phyloP scores from a whole-genome alignment of 2,888 invertebrate species.

The Drosophila phalerata region DNA sequence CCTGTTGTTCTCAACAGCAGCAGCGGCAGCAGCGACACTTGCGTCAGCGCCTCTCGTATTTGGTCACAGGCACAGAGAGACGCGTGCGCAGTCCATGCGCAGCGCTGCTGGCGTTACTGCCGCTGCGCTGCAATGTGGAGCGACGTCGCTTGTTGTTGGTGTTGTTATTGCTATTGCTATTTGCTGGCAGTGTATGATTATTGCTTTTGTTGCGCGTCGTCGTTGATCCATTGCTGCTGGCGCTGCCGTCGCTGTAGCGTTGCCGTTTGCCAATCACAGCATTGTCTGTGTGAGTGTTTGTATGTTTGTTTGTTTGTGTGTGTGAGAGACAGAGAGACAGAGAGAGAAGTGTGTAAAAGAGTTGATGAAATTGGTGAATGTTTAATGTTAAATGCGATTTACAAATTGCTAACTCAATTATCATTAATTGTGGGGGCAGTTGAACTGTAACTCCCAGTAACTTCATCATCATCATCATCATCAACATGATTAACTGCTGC shows the following conservation, averaged over 20 bases:
- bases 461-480: conserved; percentile 34
- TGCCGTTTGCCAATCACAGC: conserved; percentile 59
- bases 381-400: conserved; percentile 37
- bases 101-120: conserved; percentile 40
- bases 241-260: conserved; percentile 59
- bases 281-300: conserved; percentile 42
- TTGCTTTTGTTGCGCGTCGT: conserved; percentile 72
- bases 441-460: conserved; percentile 28
- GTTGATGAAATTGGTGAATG: conserved; percentile 36
- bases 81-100: conserved; percentile 85
- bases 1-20: conserved; percentile 45
- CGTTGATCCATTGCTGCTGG: conserved; percentile 42
- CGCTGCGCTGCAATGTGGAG: conserved; percentile 81
- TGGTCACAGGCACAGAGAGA: conserved; percentile 86
- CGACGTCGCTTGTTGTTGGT: conserved; percentile 84
- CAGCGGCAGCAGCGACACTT: conserved; percentile 62
- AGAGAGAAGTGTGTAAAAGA: conserved; percentile 36
- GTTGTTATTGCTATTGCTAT: conserved; percentile 30
- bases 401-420: conserved; percentile 60
- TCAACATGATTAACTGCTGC: conserved; percentile 33
- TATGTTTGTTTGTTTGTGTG: conserved; percentile 17
- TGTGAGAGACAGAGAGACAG: conserved; percentile 26
- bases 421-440: conserved; percentile 51
- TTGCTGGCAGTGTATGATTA: conserved; percentile 72
- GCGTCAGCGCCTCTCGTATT: conserved; percentile 84